phyloP scores from a whole-genome alignment of 2,797 vertebrate genomes.

The Pangasius larnaudii region DNA sequence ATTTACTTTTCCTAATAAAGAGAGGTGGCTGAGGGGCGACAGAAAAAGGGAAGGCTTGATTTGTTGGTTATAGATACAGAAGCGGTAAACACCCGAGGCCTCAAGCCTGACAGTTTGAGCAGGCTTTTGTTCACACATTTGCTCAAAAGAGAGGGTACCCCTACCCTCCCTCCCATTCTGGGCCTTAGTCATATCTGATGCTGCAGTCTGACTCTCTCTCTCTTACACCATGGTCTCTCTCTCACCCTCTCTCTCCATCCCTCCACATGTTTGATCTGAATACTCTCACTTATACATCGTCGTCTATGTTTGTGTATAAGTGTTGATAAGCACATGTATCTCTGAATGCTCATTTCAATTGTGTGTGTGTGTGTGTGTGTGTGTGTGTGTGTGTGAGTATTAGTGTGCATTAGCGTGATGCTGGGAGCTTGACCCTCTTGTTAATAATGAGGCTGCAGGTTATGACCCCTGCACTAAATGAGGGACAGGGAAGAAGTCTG shows the following conservation, averaged over 20 bases:
- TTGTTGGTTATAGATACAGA: slow-evolving; percentile 84
- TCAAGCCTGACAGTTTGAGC: slow-evolving; percentile 74
- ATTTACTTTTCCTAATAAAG: slow-evolving; percentile 81
- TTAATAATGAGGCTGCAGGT: slow-evolving; percentile 50
- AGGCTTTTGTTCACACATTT: slow-evolving; percentile 81
- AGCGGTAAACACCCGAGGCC: slow-evolving; percentile 80
- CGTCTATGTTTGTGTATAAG: not conserved
- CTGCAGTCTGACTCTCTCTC: slow-evolving; percentile 45
- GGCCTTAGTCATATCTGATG: slow-evolving; percentile 28
- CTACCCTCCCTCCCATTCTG: slow-evolving; percentile 23
- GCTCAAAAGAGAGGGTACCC: slow-evolving; percentile 67
- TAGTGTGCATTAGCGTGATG: not conserved
- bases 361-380: not conserved
- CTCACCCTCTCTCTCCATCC: slow-evolving; percentile 39
- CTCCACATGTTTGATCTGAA: not conserved
- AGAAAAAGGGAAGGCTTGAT: slow-evolving; percentile 64
- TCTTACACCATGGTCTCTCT: slow-evolving; percentile 43
- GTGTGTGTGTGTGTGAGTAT: not conserved
- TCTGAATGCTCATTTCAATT: not conserved
- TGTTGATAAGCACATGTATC: not conserved
- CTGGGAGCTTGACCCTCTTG: slow-evolving; percentile 34
- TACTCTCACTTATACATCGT: not conserved
- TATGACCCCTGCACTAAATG: slow-evolving; percentile 37
- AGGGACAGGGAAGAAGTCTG: slow-evolving; percentile 22
- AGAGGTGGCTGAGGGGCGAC: slow-evolving; percentile 68